Evolutionary conservation across 2,888 invertebrate species (phyloP).

Genomic region (Schizaphis graminum): DNA sequence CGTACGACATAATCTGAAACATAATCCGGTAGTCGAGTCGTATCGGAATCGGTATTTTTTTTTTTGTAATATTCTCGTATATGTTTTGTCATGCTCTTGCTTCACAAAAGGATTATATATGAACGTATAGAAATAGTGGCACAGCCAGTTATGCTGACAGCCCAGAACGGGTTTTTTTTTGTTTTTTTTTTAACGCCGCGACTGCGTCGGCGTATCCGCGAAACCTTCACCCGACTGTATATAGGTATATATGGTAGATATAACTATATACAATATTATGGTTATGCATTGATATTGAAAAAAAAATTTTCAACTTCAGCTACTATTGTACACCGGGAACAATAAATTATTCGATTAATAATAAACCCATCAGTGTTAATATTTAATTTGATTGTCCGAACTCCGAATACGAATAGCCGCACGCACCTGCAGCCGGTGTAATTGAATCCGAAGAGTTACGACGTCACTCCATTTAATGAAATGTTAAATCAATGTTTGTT

Average conservation of each 20-base stretch:
- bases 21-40: slow-evolving; percentile 63
- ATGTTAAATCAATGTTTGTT: slow-evolving; percentile 23
- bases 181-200: neutral
- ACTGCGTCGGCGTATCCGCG: slow-evolving; percentile 40
- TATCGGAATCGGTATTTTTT: slow-evolving; percentile 48
- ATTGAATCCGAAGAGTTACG: neutral
- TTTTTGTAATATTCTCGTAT: slow-evolving; percentile 29
- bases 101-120: slow-evolving; percentile 52
- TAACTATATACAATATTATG: neutral
- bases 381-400: slow-evolving; percentile 19
- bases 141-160: slow-evolving; percentile 50
- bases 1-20: slow-evolving; percentile 46
- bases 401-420: neutral
- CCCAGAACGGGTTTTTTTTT: slow-evolving; percentile 49
- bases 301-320: neutral
- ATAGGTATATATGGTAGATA: neutral
- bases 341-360: slow-evolving; percentile 23
- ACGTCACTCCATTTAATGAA: slow-evolving; percentile 10
- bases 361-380: slow-evolving; percentile 20
- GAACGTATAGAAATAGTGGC: slow-evolving; percentile 33
- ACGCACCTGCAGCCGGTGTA: neutral
- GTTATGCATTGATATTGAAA: neutral
- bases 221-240: slow-evolving; percentile 37
- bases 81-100: slow-evolving; percentile 46
- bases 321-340: neutral